Base-by-base conservation (phyloP, 2,797 vertebrate genomes). In the Aphelocoma californica region DNA sequence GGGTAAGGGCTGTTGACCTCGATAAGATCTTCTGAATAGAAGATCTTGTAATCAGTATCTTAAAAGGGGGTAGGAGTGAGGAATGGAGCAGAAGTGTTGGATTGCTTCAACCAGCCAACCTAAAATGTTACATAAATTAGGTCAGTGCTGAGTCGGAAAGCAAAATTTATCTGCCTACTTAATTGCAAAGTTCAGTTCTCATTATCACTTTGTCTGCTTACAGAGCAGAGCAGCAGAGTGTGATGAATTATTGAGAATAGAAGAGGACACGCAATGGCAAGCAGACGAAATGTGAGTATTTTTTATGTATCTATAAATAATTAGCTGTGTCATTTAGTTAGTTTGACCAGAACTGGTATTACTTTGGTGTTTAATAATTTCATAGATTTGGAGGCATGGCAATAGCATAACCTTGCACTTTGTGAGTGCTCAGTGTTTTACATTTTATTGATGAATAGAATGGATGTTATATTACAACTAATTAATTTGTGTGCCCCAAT, bases 171-270 rank as follows among this genome's bases (percentile, higher is more conserved):
- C 71, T 90, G 57, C 74, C 78, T 66, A 6, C 51, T 74, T 75
- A 64, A 69, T 66, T 60, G 75, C 73, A 32, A 80, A 82, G 56
- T 81, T 90, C 29, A 48, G 70, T 86, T 96, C 90, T 96, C 88
- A 60, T 58, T 81, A 42, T 81, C 42, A 5, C 0, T 85, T 58
- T 95, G 69, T 92, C 82, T 97, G 28, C 93, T 60, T 90, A 40
- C 96, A 99, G 99, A 98, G 98, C 75, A 98, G 98, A 80, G 92
- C 98, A 72, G 98, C 97, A 36, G 98, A 98, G 91, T 99, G 98
- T 82, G 98, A 99, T 92, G 99, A 99, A 86, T 98, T 99, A 5
- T 90, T 99, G 86, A 98, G 99, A 97, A 99, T 99, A 98, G 99
- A 99, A 94, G 99, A 99, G 97, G 99, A 99, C 56, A 32, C 96